A percentile compares a stretch with the other conserved stretches of the same genome.
Conservation (phyloP, 2,888 invertebrate genomes). For the Synergus umbraculus region DNA sequence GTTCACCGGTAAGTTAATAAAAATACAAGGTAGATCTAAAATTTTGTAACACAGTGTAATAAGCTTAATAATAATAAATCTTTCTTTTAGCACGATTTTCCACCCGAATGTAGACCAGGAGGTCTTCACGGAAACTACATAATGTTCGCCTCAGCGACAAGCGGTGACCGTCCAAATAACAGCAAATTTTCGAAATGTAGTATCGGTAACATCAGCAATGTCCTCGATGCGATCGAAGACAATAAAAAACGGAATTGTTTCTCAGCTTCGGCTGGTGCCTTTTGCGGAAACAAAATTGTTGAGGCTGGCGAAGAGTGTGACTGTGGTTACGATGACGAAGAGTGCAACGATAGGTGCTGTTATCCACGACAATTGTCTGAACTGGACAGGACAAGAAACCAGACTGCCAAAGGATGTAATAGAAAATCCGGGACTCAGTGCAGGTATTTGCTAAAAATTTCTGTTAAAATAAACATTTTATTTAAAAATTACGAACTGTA, state of each 20-base stretch:
- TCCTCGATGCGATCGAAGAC: constrained; percentile 94
- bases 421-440: constrained; percentile 88
- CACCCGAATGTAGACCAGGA: constrained; percentile 93
- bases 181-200: constrained; percentile 98
- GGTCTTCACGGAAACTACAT: constrained; percentile 97
- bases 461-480: constrained; percentile 5
- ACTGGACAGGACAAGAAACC: constrained; percentile 84
- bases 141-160: constrained; percentile 99
- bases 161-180: constrained; percentile 98
- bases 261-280: constrained; percentile 93
- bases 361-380: constrained; percentile 90
- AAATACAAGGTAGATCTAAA: not conserved
- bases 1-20: constrained; percentile 88
- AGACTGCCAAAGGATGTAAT: constrained; percentile 88
- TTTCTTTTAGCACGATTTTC: constrained; percentile 91
- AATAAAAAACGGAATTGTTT: constrained; percentile 96
- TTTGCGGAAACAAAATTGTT: constrained; percentile 99
- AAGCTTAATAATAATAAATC: constrained; percentile 34
- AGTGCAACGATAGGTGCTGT: constrained; percentile 96
- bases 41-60: not conserved
- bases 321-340: constrained; percentile 94
- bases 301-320: constrained; percentile 99
- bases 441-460: constrained; percentile 79
- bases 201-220: constrained; percentile 95
- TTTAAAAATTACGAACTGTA: not conserved